phyloP scores from a whole-genome alignment of 2,888 invertebrate species.

The Iphiclides podalirius region DNA sequence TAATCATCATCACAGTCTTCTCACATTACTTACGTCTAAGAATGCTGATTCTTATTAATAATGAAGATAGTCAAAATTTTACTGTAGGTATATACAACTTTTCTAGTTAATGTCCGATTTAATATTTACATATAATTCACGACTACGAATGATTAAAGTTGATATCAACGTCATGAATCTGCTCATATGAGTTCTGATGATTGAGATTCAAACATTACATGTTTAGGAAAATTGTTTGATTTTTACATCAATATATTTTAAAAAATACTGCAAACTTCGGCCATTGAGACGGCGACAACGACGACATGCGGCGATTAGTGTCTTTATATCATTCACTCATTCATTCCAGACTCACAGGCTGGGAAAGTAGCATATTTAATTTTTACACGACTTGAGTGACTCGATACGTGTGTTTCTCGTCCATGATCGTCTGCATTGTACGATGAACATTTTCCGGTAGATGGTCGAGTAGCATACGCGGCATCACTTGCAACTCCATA shows the following conservation, averaged over 20 bases:
- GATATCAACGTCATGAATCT: slow-evolving; percentile 17
- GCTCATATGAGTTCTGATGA: slow-evolving; percentile 9
- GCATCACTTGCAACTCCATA: slow-evolving; percentile 90
- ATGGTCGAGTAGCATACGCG: slow-evolving; percentile 92
- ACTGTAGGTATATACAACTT: slow-evolving; percentile 13
- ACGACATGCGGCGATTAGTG: too few relatives aligned
- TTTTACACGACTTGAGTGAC: slow-evolving; percentile 54
- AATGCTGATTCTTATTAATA: slow-evolving; percentile 31
- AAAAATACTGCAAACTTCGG: not conserved
- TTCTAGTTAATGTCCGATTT: slow-evolving; percentile 9
- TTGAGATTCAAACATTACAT: slow-evolving; percentile 11
- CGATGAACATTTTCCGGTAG: slow-evolving; percentile 88
- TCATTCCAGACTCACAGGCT: not conserved
- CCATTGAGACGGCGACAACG: not conserved
- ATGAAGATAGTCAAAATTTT: slow-evolving; percentile 20
- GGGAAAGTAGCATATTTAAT: not conserved
- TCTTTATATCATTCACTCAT: not conserved
- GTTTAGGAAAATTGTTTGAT: not conserved
- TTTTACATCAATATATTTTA: not conserved
- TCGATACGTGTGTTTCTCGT: slow-evolving; percentile 71
- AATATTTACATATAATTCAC: slow-evolving; percentile 18
- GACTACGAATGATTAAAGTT: not conserved
- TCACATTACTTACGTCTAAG: slow-evolving; percentile 61
- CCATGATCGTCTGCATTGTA: slow-evolving; percentile 83
- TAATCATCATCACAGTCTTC: slow-evolving; percentile 76